A percentile compares a stretch with the other conserved stretches of the same genome.
Evolutionary conservation across 1,140 invertebrate species (phyloP).

Genomic region (Drosophila pachea): DNA sequence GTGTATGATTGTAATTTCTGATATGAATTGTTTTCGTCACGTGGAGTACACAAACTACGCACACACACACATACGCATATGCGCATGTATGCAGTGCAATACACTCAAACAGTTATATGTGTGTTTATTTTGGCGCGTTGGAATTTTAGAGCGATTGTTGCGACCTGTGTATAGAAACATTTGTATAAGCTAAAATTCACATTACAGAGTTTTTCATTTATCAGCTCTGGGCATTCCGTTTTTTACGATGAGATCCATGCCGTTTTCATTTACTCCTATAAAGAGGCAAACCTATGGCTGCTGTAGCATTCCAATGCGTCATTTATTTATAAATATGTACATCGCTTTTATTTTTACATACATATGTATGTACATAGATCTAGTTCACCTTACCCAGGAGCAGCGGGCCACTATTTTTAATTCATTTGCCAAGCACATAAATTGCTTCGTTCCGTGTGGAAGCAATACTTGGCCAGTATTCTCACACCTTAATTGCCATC

Average conservation of each 20-base stretch:
- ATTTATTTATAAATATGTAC: no score
- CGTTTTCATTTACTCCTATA: no score
- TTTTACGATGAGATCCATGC: background rate
- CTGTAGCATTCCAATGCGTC: no score
- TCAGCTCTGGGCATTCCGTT: background rate
- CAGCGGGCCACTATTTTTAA: background rate
- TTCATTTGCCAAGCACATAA: slow-evolving; percentile 2
- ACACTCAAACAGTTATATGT: slow-evolving; percentile 1
- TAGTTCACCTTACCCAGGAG: background rate
- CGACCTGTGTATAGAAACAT: slow-evolving; percentile 3
- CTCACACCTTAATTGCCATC: slow-evolving; percentile 50
- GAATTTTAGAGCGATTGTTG: slow-evolving; percentile 12
- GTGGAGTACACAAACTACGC: slow-evolving; percentile 39
- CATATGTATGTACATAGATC: background rate
- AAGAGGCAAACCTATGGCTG: no score
- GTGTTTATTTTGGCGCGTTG: slow-evolving; percentile 39
- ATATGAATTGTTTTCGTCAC: slow-evolving; percentile 62
- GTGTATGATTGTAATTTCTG: slow-evolving; percentile 33
- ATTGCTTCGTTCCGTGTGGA: background rate
- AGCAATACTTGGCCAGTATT: slow-evolving; percentile 4
- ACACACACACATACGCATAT: slow-evolving; percentile 4
- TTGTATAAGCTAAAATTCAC: slow-evolving; percentile 8
- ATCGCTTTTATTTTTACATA: no score
- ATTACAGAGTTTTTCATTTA: slow-evolving; percentile 16
- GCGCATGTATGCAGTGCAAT: background rate